A percentile compares a stretch with the other conserved stretches of the same genome.
Evolutionary conservation across 92 coral and sea anemone species (phyloP).

Genomic region (Heteractis magnifica): DNA sequence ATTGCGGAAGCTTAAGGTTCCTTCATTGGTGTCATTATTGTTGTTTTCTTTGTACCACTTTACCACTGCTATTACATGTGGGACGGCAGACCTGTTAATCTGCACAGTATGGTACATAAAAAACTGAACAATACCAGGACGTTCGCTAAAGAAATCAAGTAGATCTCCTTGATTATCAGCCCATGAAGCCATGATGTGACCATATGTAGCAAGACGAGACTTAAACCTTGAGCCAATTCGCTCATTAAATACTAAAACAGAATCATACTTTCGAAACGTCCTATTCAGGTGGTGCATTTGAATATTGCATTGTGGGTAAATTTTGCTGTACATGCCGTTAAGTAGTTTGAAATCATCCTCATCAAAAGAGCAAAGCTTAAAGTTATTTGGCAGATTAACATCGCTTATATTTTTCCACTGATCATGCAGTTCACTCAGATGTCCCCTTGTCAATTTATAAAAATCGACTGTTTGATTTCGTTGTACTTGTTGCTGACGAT

Average conservation of each 20-base stretch:
- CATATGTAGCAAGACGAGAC: background rate
- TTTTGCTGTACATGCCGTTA: background rate
- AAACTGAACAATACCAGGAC: slow-evolving; percentile 26
- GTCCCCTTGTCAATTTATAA: too few species aligned
- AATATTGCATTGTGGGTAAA: background rate
- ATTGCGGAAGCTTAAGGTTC: background rate
- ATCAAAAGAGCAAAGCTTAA: background rate
- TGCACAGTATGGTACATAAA: slow-evolving; percentile 35
- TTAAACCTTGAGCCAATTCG: background rate
- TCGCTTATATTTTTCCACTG: background rate
- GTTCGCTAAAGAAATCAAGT: too few species aligned
- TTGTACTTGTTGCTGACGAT: background rate
- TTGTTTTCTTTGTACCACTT: slow-evolving; percentile 29
- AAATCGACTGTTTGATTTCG: too few species aligned
- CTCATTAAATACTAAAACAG: background rate
- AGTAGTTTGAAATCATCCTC: background rate
- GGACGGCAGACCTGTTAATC: slow-evolving; percentile 11
- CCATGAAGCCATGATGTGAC: slow-evolving; percentile 44
- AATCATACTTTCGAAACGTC: background rate
- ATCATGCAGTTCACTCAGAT: too few species aligned
- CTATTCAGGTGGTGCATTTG: background rate
- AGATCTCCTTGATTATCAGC: slow-evolving; percentile 23
- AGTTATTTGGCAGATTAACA: background rate
- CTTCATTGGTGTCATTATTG: too few species aligned
- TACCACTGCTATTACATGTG: slow-evolving; percentile 51